A percentile compares a stretch with the other conserved stretches of the same genome.
Conservation (phyloP, 2,113 vertebrate species). For the Amphiprion percula region DNA sequence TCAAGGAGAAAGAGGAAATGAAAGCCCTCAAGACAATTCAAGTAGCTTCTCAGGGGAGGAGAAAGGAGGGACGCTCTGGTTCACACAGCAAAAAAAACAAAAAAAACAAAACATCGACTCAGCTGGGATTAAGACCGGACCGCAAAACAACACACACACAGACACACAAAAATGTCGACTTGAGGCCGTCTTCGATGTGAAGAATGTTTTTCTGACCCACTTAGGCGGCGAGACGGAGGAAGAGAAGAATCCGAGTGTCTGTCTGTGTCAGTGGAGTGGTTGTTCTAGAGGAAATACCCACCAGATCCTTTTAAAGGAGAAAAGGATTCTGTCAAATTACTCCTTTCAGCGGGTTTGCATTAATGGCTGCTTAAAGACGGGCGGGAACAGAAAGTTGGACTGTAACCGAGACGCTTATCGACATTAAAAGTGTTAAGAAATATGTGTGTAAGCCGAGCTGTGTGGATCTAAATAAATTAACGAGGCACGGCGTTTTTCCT, state of each 20-base stretch:
- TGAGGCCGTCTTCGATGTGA: constrained; percentile 29
- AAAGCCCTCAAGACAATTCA: constrained; percentile 38
- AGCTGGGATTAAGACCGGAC: constrained; percentile 53
- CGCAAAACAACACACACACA: constrained; percentile 4
- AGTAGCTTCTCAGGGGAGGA: constrained; percentile 44
- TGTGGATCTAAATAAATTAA: constrained; percentile 59
- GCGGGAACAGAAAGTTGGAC: constrained; percentile 14
- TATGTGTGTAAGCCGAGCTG: constrained; percentile 37
- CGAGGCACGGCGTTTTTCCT: constrained; percentile 5
- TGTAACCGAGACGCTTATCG: constrained; percentile 21
- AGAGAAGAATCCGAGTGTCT: constrained; percentile 31
- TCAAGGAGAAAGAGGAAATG: constrained; percentile 56
- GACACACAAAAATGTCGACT: neutral
- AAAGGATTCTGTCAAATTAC: constrained; percentile 40
- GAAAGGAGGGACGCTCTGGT: neutral
- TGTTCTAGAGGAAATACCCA: constrained; percentile 18
- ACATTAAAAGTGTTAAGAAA: neutral
- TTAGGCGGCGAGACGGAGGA: constrained; percentile 38
- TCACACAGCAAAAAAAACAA: constrained; percentile 36
- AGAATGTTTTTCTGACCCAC: constrained; percentile 66
- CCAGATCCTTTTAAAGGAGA: neutral
- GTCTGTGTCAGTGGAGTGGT: constrained; percentile 23
- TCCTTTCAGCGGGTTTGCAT: constrained; percentile 58
- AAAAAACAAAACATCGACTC: constrained; percentile 37
- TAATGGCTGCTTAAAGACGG: constrained; percentile 2